A percentile compares a stretch with the other conserved stretches of the same genome.
These are phyloP conservation scores for Monoplex corrugatus DNA, from an alignment of 2,888 invertebrate species.

Conservation along the genomic window DNA sequence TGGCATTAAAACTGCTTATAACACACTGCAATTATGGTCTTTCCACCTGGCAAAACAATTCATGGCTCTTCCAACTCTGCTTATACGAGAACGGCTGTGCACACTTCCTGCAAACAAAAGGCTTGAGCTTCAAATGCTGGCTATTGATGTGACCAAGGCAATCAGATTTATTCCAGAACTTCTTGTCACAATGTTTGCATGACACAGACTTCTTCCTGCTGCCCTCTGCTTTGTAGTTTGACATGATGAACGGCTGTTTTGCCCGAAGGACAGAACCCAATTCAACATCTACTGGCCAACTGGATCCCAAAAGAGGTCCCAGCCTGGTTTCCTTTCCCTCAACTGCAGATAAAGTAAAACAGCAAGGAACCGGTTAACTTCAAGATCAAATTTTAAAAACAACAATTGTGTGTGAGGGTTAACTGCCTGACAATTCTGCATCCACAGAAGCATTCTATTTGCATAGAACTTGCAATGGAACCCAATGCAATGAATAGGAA, in stretches of 20 bases:
- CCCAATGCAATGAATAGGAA: too few relatives aligned
- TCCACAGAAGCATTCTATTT: too few relatives aligned
- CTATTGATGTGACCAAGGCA: conserved; percentile 56
- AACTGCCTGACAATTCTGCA: too few relatives aligned
- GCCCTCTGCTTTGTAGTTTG: conserved; percentile 17
- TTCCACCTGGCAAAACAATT: conserved; percentile 44
- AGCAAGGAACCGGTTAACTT: conserved; percentile 56
- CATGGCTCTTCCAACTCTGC: conserved; percentile 55
- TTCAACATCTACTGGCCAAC: conserved; percentile 14
- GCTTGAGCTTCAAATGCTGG: conserved; percentile 53
- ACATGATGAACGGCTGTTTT: not conserved
- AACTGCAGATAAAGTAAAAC: conserved; percentile 46
- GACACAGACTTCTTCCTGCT: conserved; percentile 43
- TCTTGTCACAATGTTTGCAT: conserved; percentile 54
- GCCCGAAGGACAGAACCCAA: conserved; percentile 5
- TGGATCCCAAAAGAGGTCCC: conserved; percentile 11
- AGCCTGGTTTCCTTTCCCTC: conserved; percentile 24
- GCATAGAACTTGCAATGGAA: too few relatives aligned
- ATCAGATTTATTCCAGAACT: conserved; percentile 57
- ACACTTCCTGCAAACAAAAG: conserved; percentile 54
- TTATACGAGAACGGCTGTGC: conserved; percentile 50
- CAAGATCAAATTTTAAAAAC: conserved; percentile 8
- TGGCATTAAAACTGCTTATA: not conserved
- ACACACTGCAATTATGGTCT: not conserved
- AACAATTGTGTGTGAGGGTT: too few relatives aligned